Conservation (phyloP, 2,113 vertebrate species). For the Tinamus guttatus region DNA sequence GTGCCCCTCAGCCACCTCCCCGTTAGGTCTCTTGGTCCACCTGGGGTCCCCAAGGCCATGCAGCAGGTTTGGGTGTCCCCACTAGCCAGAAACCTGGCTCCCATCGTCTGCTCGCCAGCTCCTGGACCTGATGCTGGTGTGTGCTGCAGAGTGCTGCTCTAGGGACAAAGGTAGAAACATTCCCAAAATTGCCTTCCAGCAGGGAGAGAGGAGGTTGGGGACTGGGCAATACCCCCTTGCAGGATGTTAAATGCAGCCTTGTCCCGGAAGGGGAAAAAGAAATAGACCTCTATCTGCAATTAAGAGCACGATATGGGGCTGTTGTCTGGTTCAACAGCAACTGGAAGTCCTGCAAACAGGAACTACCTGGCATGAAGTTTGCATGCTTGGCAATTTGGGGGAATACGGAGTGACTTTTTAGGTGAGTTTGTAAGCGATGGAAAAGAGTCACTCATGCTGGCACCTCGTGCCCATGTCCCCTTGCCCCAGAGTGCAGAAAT, state of each 20-base stretch:
- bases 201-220: neutral
- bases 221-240: neutral
- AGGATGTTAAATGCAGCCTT: neutral
- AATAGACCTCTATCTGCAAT: rapidly evolving
- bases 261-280: neutral
- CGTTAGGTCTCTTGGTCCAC: rapidly evolving
- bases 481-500: constrained; percentile 92
- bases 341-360: neutral
- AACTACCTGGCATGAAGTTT: neutral
- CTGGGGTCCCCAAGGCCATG: rapidly evolving
- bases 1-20: neutral
- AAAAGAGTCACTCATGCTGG: neutral
- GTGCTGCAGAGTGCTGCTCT: neutral
- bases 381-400: neutral
- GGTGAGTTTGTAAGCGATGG: neutral
- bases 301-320: neutral
- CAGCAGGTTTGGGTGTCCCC: neutral
- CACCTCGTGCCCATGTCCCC: neutral
- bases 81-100: neutral
- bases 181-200: neutral
- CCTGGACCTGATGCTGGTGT: neutral
- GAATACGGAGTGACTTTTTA: rapidly evolving
- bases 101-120: neutral
- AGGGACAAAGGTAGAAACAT: neutral
- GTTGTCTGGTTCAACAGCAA: neutral